Base-by-base conservation (phyloP, 2,888 invertebrate genomes). In the Xylota sylvarum region DNA sequence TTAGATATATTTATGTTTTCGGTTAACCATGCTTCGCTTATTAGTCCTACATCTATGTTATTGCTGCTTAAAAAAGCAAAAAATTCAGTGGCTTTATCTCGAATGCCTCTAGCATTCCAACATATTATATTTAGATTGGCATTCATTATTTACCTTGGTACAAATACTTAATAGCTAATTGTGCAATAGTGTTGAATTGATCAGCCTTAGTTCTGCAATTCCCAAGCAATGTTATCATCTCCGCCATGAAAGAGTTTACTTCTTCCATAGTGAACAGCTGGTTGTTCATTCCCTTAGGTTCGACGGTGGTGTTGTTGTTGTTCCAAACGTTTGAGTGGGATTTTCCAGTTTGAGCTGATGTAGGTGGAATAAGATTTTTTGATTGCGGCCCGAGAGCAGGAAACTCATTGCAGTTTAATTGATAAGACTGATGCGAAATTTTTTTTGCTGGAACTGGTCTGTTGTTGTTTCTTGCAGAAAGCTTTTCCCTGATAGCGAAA, bases 141-240 rank as follows among this genome's bases (percentile, higher is more conserved):
- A 32, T 19, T 56, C 56, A 70, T 58, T 58, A 70, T 50, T 72
- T 60, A 58, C 58, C 23, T 58, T 32, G 32, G 35, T 72, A 72
- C 2, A 72, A 32, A 72, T 58, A 72, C 48, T 72, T 60, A 58
- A 72, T 46, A 23, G 72, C 72, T 48, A 60, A 58, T 58, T 58
- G 58, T 37, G 48, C 35, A 72, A 58, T 72, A 10, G 58, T 72
- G 27, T 72, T 72, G 23, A 72, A 72, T 37, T 60, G 58, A n/a
- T 58, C 58, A 2, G 70, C 30, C 14, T 46, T 72, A 3, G 46
- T 19, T 5, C 4, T 58, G 19, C 58, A 72, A 32, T 37, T 56
- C 4, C 58, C 58, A 7, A n/a, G n/a, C n/a, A n/a, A n/a, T n/a
- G n/a, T n/a, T n/a, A n/a, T n/a, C n/a, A n/a, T n/a, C n/a, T n/a